Conservation (phyloP, 1,140 invertebrate genomes). For the Nasonia giraulti region DNA sequence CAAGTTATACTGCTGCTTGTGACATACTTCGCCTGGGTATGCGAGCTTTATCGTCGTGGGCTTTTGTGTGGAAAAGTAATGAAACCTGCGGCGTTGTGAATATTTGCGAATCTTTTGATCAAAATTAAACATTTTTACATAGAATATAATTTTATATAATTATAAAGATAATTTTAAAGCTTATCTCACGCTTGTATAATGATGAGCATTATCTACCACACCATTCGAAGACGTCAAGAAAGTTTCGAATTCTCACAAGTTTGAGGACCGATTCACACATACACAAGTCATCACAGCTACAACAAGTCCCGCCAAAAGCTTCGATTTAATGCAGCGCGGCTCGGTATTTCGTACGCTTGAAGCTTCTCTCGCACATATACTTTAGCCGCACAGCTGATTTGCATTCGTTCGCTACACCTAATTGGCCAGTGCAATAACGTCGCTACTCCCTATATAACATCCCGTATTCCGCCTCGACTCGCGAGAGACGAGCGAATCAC, state of each 20-base stretch:
- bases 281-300: too few species aligned
- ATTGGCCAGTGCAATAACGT: slow-evolving; percentile 38
- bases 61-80: neutral
- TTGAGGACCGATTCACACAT: too few species aligned
- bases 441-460: neutral
- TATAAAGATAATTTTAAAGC: too few species aligned
- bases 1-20: neutral
- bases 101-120: neutral
- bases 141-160: too few species aligned
- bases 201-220: too few species aligned
- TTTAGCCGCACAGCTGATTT: slow-evolving; percentile 15
- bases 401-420: slow-evolving; percentile 31
- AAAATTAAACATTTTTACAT: neutral
- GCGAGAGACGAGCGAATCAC: neutral
- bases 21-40: neutral
- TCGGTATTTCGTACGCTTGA: too few species aligned
- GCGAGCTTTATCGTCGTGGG: neutral
- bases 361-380: neutral
- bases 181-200: too few species aligned
- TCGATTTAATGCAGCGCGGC: too few species aligned
- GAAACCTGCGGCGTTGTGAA: neutral
- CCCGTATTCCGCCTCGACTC: too few species aligned
- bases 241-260: too few species aligned
- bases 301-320: too few species aligned
- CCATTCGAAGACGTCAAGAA: too few species aligned